Evolutionary conservation across 2,113 vertebrate genomes (phyloP), one percentile per base, ranked within the genome.

Genomic region (human): DNA sequence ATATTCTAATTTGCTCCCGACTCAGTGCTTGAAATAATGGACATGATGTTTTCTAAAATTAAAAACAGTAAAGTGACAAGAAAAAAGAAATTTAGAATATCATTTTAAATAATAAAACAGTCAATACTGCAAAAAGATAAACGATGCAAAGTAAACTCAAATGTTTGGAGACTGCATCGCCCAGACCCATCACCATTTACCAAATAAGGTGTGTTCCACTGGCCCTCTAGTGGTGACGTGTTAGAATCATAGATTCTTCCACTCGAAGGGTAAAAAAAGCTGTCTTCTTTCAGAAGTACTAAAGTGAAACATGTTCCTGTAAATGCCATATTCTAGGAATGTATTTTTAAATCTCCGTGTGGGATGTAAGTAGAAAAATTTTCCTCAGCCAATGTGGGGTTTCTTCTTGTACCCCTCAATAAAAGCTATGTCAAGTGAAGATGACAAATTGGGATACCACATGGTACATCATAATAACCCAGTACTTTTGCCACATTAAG

Each of bases 381-480:
- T 96, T 96, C 96, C 96, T 96, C 94, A 81, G 91, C 96, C 97
- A 97, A 84, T 97, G 96, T 97, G 94, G 96, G 97, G 97, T 97
- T 98, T 97, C 98, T 98, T 97, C 96, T 97, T 97, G 98, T 98
- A 97, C 96, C 97, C 97, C 98, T 98, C 97, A 97, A 97, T 97
- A 98, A 95, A 97, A 97, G 97, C 98, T 97, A 97, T 98, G 97
- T 98, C 97, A 98, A 97, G 96, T 30, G 85, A 84, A 88, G 95
- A 98, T 97, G 98, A 97, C 97, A 98, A 97, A 98, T 97, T 35
- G 45, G 94, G 91, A 94, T 95, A 72, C 73, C 98, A 97, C 97
- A 96, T 96, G 96, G 95, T 72, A 97, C 96, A 97, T 96, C 97
- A 97, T 97, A 90, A 97, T 94, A 97, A 96, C n/a, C 75, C 96